Evolutionary conservation across 2,113 vertebrate genomes (phyloP).

Genomic region (Callopanchax toddi): DNA sequence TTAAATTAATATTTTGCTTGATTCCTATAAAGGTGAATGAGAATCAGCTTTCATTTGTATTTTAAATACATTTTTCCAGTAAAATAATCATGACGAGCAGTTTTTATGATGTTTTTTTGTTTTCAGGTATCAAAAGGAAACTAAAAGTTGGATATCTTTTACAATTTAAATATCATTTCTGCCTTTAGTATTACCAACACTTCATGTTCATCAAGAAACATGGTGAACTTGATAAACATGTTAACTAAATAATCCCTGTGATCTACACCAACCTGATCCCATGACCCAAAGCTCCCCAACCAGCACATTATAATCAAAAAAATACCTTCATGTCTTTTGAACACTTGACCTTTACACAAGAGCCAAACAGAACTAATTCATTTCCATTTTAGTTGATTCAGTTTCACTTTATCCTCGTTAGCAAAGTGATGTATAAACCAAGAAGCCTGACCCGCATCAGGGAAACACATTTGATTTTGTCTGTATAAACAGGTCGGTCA

Average conservation of each 20-base stretch:
- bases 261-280: conserved; percentile 34
- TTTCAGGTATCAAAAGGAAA: background rate
- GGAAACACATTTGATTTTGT: conserved; percentile 1
- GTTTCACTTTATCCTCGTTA: conserved; percentile 11
- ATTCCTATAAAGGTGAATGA: too few relatives aligned
- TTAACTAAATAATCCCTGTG: conserved; percentile 11
- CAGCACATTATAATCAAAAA: conserved; percentile 48
- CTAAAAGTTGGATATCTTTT: background rate
- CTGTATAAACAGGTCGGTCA: background rate
- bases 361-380: conserved; percentile 28
- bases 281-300: conserved; percentile 29
- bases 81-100: background rate
- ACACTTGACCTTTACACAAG: too few relatives aligned
- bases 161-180: background rate
- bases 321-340: conserved; percentile 52
- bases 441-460: conserved; percentile 7
- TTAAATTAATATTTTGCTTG: too few relatives aligned
- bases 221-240: conserved; percentile 4
- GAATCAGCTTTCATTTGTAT: background rate
- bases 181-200: background rate
- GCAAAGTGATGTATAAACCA: background rate
- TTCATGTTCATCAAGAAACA: conserved; percentile 3
- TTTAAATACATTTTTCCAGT: background rate
- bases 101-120: too few relatives aligned
- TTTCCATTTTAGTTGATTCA: conserved; percentile 39